Conservation (phyloP, 2,113 vertebrate genomes). For the Corapipo altera region DNA sequence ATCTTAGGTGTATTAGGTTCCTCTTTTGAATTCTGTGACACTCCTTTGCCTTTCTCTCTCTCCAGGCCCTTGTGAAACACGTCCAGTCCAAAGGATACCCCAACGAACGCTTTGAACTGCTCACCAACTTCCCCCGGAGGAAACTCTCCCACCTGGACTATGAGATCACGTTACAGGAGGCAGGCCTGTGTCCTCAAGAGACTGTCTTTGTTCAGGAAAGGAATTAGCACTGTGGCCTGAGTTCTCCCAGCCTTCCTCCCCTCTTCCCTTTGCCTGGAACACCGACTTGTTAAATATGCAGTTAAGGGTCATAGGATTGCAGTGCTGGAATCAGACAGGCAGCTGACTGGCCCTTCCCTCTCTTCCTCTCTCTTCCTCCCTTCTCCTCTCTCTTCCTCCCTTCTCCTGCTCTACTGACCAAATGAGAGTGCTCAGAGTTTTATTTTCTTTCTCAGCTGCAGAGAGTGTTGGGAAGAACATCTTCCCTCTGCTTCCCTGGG, state of each 20-base stretch:
- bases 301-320: constrained; percentile 64
- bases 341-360: constrained; percentile 47
- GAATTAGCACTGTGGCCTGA: constrained; percentile 83
- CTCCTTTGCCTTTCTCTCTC: neutral
- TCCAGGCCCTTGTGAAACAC: constrained; percentile 92
- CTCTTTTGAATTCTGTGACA: neutral
- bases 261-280: constrained; percentile 68
- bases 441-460: constrained; percentile 43
- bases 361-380: constrained; percentile 1
- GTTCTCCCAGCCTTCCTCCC: constrained; percentile 72
- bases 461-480: constrained; percentile 41
- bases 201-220: constrained; percentile 99
- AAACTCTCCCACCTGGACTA: constrained; percentile 99
- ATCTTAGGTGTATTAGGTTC: neutral
- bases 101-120: constrained; percentile 97
- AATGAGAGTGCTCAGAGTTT: constrained; percentile 46
- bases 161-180: constrained; percentile 97
- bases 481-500: constrained; percentile 51
- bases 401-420: constrained; percentile 66
- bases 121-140: constrained; percentile 98
- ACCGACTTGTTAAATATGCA: constrained; percentile 60
- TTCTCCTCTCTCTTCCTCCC: constrained; percentile 1
- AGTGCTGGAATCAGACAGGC: constrained; percentile 66
- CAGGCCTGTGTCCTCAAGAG: constrained; percentile 98
- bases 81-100: constrained; percentile 97